Evolutionary conservation across 2,113 vertebrate species (phyloP), one percentile per base, ranked within the genome.

Genomic region (Ochotona princeps): DNA sequence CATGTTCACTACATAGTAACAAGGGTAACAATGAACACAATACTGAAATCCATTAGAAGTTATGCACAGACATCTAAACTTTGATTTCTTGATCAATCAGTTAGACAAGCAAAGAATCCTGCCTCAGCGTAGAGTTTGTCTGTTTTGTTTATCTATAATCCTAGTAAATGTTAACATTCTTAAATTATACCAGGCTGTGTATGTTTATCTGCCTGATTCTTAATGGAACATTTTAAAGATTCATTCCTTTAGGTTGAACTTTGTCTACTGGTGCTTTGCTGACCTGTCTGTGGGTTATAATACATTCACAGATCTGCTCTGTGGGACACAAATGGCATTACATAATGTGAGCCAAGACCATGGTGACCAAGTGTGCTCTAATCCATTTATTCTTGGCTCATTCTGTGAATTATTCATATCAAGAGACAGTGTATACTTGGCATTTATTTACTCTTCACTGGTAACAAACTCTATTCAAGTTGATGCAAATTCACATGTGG

Each of bases 351-450:
- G 44, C 81, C 54, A 2, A 32, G 17, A 57, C 35, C 35, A 79
- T 1, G 0, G 81, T 47, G 87, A 88, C 60, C 65, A 84, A 23
- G 15, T 79, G 75, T 79, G 10, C 67, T 84, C 47, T 15, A 57
- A 57, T 74, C 74, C 66, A 74, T 57, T 85, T 49, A 66, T 91
- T 87, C 89, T 91, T 92, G 94, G 67, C 38, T 94, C 28, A 91
- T 65, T 38, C 4, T 20, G 12, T 90, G 91, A 97, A 93, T 96
- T 25, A 91, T 92, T 94, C 89, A 96, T 90, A 81, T 65, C 32
- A 95, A 95, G 32, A 96, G 20, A 38, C 23, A 94, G 0, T 76
- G 1, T 49, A 28, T 23, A 26, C 81, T 80, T 90, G 47, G 23
- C 63, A 30, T 90, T 87, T 95, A 91, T 83, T 91, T 95, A 94